These are phyloP conservation scores for Vidua chalybeata DNA, from an alignment of 2,113 vertebrate species.

Conservation along the genomic window DNA sequence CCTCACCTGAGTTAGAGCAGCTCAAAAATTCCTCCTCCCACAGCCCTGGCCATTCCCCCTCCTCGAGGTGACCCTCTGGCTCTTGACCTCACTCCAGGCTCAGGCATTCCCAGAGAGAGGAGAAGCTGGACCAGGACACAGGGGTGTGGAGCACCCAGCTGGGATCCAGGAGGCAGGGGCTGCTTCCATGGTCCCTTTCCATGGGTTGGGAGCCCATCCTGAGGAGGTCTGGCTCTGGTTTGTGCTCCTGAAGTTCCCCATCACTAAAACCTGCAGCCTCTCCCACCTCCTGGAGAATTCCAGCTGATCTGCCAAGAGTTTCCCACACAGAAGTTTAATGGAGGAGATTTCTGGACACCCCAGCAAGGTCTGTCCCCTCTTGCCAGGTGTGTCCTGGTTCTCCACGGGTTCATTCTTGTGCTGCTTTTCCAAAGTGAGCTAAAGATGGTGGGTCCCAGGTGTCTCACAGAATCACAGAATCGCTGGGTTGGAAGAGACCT, in stretches of 20 bases:
- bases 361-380: neutral
- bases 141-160: neutral
- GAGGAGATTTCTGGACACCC: neutral
- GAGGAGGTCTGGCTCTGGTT: neutral
- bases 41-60: neutral
- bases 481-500: neutral
- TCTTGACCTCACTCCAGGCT: neutral
- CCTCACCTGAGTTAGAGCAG: neutral
- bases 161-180: neutral
- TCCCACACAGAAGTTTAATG: neutral
- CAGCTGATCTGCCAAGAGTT: neutral
- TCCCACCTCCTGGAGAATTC: neutral
- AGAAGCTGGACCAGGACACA: neutral
- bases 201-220: neutral
- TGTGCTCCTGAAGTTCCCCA: neutral
- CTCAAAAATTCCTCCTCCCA: neutral
- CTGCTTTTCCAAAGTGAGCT: neutral
- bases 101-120: fast-evolving
- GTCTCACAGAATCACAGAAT: neutral
- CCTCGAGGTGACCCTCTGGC: neutral
- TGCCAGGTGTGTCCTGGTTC: neutral
- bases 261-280: neutral
- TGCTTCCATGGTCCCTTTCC: neutral
- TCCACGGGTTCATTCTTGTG: fast-evolving
- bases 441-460: neutral